Evolutionary conservation across 2,113 vertebrate species (phyloP).

Genomic region (Catagonus wagneri): DNA sequence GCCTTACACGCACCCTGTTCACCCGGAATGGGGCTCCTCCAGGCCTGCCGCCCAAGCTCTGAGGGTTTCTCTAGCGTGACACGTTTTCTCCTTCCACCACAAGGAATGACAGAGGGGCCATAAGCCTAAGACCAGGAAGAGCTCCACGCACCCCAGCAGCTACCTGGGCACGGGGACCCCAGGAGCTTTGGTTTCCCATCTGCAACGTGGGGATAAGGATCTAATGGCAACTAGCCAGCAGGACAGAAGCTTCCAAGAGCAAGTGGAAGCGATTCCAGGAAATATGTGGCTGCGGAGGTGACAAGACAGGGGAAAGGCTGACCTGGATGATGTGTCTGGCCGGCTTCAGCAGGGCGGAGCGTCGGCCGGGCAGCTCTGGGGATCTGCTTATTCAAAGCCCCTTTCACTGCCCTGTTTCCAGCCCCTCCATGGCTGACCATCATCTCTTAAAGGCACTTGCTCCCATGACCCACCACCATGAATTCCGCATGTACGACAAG

Average conservation of each 20-base stretch:
- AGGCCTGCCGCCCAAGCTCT: neutral
- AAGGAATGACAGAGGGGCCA: fast-evolving
- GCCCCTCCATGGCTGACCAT: neutral
- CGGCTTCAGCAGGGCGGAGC: neutral
- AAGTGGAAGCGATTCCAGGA: neutral
- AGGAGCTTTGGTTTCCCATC: neutral
- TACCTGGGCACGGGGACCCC: neutral
- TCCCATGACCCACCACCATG: neutral
- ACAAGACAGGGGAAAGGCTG: neutral
- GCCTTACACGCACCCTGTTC: neutral
- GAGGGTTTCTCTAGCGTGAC: fast-evolving
- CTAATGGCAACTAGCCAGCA: neutral
- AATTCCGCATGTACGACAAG: neutral
- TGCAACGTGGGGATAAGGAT: neutral
- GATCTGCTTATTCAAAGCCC: neutral
- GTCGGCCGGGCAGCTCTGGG: neutral
- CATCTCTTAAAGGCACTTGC: neutral
- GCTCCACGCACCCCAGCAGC: too few relatives aligned
- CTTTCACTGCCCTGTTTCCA: fast-evolving
- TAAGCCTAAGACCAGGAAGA: too few relatives aligned
- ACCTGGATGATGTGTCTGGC: neutral
- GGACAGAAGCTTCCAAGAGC: neutral
- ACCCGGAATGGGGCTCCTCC: fast-evolving
- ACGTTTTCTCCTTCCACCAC: neutral
- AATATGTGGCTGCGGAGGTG: neutral